Percentiles rank a stretch among this genome's conserved stretches.
phyloP scores from a whole-genome alignment of 2,113 vertebrate species.

The Apus apus region DNA sequence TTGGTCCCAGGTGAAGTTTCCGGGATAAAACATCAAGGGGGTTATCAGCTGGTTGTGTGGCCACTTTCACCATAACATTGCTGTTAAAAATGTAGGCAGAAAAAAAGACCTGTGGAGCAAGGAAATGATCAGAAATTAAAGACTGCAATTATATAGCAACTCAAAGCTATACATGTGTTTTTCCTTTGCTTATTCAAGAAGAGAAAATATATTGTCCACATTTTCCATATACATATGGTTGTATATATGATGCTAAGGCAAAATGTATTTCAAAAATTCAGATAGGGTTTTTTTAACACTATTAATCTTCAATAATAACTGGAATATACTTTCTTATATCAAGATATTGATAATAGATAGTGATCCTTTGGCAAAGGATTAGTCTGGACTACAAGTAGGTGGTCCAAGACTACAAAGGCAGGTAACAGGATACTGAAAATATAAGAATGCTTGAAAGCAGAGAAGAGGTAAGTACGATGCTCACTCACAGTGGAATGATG shows the following conservation, averaged over 20 bases:
- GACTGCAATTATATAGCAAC: not conserved
- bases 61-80: slow-evolving; percentile 99
- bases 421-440: not conserved
- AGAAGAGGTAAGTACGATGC: not conserved
- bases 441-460: not conserved
- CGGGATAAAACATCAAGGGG: slow-evolving; percentile 96
- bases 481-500: not conserved
- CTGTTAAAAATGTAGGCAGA: slow-evolving; percentile 99
- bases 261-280: not conserved
- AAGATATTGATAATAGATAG: not conserved
- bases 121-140: not conserved
- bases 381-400: not conserved
- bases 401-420: not conserved
- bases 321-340: not conserved
- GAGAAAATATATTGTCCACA: not conserved
- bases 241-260: not conserved
- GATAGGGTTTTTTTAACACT: not conserved
- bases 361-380: not conserved
- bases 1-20: slow-evolving; percentile 95
- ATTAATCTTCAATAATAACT: not conserved
- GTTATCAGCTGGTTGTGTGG: slow-evolving; percentile 97
- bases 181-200: not conserved
- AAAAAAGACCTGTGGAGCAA: slow-evolving; percentile 89
- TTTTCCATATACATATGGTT: accelerated
- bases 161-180: not conserved